These are phyloP conservation scores for Eilema griseolum DNA, from an alignment of 2,888 invertebrate genomes.

Conservation along the genomic window DNA sequence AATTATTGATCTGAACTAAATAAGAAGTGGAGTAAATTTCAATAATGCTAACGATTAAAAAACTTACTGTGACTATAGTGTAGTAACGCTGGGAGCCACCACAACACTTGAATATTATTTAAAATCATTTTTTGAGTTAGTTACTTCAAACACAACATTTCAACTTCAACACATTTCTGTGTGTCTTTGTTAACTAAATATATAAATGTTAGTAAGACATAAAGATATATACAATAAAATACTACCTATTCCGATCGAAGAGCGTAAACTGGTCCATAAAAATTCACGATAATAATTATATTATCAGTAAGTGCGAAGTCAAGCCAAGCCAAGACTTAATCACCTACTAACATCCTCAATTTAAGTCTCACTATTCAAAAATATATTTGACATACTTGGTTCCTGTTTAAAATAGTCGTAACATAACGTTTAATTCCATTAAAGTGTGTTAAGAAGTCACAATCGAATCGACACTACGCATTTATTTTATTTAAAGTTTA, in stretches of 20 bases:
- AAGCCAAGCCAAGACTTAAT: conserved; percentile 1
- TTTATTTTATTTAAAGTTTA: not conserved
- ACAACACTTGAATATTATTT: conserved; percentile 13
- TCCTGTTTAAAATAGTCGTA: not conserved
- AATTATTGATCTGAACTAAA: not conserved
- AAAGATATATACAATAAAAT: conserved; percentile 13
- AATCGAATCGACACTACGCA: not conserved
- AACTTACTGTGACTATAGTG: conserved; percentile 31
- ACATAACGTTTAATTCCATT: not conserved
- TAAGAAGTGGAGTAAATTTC: not conserved
- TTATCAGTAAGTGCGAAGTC: not conserved
- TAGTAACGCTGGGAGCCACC: conserved; percentile 12
- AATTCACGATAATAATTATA: conserved; percentile 14
- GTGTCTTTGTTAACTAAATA: conserved; percentile 9
- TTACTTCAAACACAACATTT: conserved; percentile 13
- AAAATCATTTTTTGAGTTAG: conserved; percentile 23
- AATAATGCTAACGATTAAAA: not conserved
- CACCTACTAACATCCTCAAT: conserved; percentile 4
- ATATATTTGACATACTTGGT: not conserved
- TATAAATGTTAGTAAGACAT: conserved; percentile 8
- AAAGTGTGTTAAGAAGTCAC: not conserved
- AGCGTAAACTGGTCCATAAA: conserved; percentile 12
- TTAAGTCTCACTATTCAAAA: not conserved
- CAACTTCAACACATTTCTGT: conserved; percentile 1
- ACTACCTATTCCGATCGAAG: conserved; percentile 2